Evolutionary conservation across 2,113 vertebrate species (phyloP).

Genomic region (Percina caprodes): DNA sequence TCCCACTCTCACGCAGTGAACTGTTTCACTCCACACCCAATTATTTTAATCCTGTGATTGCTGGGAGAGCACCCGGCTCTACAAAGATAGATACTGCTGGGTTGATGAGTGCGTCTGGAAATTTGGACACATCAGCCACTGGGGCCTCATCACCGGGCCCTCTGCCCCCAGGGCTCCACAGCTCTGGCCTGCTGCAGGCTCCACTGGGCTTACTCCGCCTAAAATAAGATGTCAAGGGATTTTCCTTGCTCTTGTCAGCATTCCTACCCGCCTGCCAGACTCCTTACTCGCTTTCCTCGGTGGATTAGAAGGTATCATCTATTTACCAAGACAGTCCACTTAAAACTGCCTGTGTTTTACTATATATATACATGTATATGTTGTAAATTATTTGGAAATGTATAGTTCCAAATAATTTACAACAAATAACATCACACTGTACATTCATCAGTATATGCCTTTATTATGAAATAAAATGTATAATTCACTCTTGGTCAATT

Average conservation of each 20-base stretch:
- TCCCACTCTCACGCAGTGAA: conserved; percentile 80
- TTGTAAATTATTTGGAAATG: too few relatives aligned
- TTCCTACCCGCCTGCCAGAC: conserved; percentile 62
- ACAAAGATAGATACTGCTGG: conserved; percentile 79
- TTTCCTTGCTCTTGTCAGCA: conserved; percentile 68
- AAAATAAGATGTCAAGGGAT: conserved; percentile 81
- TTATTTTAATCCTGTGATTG: conserved; percentile 90
- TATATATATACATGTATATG: too few relatives aligned
- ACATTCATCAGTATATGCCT: neutral
- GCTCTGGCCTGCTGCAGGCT: conserved; percentile 53
- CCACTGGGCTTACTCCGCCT: conserved; percentile 63
- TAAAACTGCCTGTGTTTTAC: neutral
- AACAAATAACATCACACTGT: neutral
- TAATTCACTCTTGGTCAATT: conserved; percentile 45
- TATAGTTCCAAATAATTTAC: neutral
- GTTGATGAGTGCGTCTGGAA: conserved; percentile 73
- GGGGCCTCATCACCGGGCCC: conserved; percentile 67
- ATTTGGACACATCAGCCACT: conserved; percentile 74
- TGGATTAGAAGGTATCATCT: conserved; percentile 72
- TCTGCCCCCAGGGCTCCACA: conserved; percentile 67
- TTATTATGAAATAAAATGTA: conserved; percentile 21
- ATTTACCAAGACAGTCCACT: conserved; percentile 59
- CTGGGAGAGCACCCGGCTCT: conserved; percentile 76
- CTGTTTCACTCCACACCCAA: conserved; percentile 84
- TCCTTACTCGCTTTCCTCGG: conserved; percentile 47